phyloP scores from a whole-genome alignment of 2,888 invertebrate genomes.

The Bibio marci region DNA sequence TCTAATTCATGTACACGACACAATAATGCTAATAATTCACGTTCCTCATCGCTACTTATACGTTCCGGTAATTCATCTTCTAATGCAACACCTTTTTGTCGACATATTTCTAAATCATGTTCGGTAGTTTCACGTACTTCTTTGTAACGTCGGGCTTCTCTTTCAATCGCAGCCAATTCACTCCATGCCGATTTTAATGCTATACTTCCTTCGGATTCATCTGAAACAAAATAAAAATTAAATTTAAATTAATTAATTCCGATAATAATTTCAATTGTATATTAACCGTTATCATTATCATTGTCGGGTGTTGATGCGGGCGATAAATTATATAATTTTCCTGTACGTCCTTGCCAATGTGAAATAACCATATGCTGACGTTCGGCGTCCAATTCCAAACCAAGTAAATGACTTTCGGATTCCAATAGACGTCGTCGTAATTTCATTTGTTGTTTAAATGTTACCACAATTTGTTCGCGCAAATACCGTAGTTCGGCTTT shows the following conservation, averaged over 20 bases:
- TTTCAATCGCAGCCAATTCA: conserved; percentile 65
- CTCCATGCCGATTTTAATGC: conserved; percentile 65
- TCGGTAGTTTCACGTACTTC: conserved; percentile 59
- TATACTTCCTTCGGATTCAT: conserved; percentile 26
- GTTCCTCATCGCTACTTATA: conserved; percentile 74
- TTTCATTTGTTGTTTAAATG: conserved; percentile 88
- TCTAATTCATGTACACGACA: conserved; percentile 87
- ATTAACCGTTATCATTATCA: background rate
- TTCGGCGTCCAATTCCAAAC: conserved; percentile 75
- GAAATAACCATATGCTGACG: conserved; percentile 69
- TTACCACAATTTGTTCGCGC: conserved; percentile 70
- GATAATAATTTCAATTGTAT: background rate
- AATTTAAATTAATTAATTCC: conserved; percentile 2
- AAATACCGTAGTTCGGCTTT: conserved; percentile 43
- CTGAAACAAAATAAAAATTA: no score
- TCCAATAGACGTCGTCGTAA: conserved; percentile 74
- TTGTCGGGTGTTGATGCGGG: background rate
- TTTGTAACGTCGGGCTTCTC: conserved; percentile 69
- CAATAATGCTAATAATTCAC: conserved; percentile 71
- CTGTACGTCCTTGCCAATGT: conserved; percentile 76
- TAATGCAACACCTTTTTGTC: conserved; percentile 57
- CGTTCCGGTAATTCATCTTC: conserved; percentile 79
- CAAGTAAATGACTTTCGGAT: conserved; percentile 74
- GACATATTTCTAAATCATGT: conserved; percentile 62
- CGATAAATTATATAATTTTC: conserved; percentile 33